phyloP scores from a whole-genome alignment of 1,140 invertebrate species.

The Littorina saxatilis region DNA sequence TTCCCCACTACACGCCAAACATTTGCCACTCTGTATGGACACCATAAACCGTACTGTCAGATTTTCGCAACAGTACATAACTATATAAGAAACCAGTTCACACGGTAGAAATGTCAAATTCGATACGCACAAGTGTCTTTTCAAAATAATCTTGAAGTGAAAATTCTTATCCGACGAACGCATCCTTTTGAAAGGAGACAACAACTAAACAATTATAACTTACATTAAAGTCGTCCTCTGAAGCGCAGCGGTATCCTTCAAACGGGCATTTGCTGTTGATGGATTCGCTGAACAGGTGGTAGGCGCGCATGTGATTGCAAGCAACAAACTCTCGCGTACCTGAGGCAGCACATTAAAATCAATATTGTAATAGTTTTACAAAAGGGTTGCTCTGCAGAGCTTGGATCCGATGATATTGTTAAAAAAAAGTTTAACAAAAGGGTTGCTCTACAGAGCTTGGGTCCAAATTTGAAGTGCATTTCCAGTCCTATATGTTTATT shows the following conservation, averaged over 20 bases:
- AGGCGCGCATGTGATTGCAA: slow-evolving; percentile 90
- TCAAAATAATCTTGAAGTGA: slow-evolving; percentile 23
- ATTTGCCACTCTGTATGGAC: slow-evolving; percentile 50
- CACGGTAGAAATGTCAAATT: too few relatives aligned
- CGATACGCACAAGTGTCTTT: neutral
- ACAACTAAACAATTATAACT: neutral
- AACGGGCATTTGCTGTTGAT: slow-evolving; percentile 86
- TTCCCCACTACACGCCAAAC: slow-evolving; percentile 49
- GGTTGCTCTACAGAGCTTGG: too few relatives aligned
- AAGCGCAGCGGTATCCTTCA: slow-evolving; percentile 80
- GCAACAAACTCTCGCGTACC: slow-evolving; percentile 78
- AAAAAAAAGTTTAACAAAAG: too few relatives aligned
- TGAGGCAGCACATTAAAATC: neutral
- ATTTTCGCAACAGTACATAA: neutral
- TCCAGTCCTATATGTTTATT: too few relatives aligned
- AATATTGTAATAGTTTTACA: too few relatives aligned
- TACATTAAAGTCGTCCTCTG: slow-evolving; percentile 81
- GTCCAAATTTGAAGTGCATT: too few relatives aligned
- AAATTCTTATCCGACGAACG: slow-evolving; percentile 54
- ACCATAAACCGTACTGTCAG: neutral
- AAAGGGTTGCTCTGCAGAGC: too few relatives aligned
- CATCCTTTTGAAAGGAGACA: slow-evolving; percentile 40
- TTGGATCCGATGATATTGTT: too few relatives aligned
- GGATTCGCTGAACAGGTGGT: slow-evolving; percentile 91
- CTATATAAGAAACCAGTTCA: too few relatives aligned